These are phyloP conservation scores for Oryzias javanicus DNA, from an alignment of 2,113 vertebrate genomes.

Conservation along the genomic window DNA sequence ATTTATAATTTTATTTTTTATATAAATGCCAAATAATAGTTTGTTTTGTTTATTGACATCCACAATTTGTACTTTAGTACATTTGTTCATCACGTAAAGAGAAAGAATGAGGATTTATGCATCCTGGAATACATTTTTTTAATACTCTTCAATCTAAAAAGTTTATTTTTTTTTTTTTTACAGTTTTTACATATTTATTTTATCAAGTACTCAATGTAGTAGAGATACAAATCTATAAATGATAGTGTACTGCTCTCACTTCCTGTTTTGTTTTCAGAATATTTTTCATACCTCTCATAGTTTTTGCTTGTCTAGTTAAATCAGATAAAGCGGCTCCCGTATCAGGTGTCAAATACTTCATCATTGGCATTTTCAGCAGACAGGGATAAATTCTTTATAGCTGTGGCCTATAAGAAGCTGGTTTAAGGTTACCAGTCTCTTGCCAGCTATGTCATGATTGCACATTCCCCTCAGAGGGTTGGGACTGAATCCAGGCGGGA, in stretches of 20 bases:
- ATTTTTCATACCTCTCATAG: not conserved
- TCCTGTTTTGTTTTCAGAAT: not conserved
- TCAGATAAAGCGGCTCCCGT: not conserved
- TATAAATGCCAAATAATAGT: no score
- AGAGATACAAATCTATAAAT: not conserved
- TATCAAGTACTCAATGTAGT: no score
- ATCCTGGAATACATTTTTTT: no score
- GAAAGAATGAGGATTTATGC: no score
- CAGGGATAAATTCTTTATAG: constrained; percentile 26
- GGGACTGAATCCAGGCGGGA: constrained; percentile 24
- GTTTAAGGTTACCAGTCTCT: constrained; percentile 39
- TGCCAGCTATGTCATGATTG: constrained; percentile 27
- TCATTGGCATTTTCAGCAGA: constrained; percentile 9
- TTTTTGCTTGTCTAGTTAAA: not conserved
- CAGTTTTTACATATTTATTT: no score
- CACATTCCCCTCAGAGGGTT: constrained; percentile 43
- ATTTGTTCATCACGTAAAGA: no score
- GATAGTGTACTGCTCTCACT: not conserved
- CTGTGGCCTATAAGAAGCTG: constrained; percentile 18
- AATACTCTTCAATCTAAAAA: no score
- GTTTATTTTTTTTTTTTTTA: no score
- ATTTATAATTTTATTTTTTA: no score
- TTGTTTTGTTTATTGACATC: no score
- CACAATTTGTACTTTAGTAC: no score
- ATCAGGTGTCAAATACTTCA: constrained; percentile 8